Base-by-base conservation (phyloP, 2,797 vertebrate species). In the Pangasius krempfi region DNA sequence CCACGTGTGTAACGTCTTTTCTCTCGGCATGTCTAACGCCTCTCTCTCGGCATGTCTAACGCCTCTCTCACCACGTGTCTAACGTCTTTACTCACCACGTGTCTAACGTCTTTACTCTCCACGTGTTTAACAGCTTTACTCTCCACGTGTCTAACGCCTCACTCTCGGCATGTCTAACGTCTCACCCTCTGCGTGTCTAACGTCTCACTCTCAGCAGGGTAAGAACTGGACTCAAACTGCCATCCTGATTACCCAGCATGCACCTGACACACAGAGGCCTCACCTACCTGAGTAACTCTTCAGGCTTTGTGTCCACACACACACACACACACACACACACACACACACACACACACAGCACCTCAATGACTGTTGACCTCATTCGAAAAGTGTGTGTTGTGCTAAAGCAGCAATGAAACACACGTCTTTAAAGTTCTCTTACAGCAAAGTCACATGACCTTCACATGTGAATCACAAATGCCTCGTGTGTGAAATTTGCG, bases 341-440 rank as follows among this genome's bases (percentile, higher is more conserved):
- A 72, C 2, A 40, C 16, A 76, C 0, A 12, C 25, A 50, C n/a
- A n/a, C n/a, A n/a, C n/a, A n/a, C 50, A 3, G 10, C 40, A 66
- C 81, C 33, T 20, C 93, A 91, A 89, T 89, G 89, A 89, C 33
- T 88, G 90, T 93, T 90, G 93, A n/a, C 73, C 90, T 93, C 91
- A 94, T 89, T 92, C 88, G 5, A 92, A n/a, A 44, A 88, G 91
- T 87, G 92, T 93, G 94, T 84, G 94, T 93, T 87, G 75, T 83
- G 62, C 66, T 92, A 92, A 94, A 92, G 87, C 33, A 40, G 88
- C 87, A 93, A 91, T 91, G 90, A 73, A 54, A 56, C 40, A 27
- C 44, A 50, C 52, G 0, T 4, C 16, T 56, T 9, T 78, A 52
- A 50, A n/a, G 27, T 52, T 52, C 50, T 78, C 47, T 30, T 18